Evolutionary conservation across 2,888 invertebrate species (phyloP).

Genomic region (Caradrina kadenii): DNA sequence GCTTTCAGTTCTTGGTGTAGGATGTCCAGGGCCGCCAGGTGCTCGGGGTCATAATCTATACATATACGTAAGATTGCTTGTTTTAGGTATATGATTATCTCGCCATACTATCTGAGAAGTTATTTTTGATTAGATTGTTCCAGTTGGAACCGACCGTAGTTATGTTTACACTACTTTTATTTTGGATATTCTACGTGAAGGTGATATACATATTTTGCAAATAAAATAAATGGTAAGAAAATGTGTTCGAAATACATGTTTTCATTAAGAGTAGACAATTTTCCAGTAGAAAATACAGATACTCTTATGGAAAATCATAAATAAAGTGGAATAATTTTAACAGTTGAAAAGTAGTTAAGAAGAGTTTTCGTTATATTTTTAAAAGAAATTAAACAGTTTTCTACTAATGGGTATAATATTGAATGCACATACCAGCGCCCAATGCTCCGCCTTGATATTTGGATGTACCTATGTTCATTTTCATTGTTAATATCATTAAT

Average conservation of each 20-base stretch:
- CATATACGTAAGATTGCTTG: not conserved
- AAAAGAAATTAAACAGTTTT: no score
- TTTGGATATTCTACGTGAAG: not conserved
- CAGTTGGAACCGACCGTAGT: no score
- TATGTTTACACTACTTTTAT: no score
- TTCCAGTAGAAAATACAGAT: no score
- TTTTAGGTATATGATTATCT: no score
- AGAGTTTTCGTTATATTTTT: no score
- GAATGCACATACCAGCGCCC: conserved; percentile 38
- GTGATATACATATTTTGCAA: not conserved
- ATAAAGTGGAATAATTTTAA: no score
- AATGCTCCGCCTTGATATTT: conserved; percentile 28
- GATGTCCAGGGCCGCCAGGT: conserved; percentile 70
- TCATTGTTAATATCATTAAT: not conserved
- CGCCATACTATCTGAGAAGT: no score
- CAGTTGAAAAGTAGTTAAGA: no score
- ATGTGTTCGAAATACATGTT: not conserved
- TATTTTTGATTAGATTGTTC: no score
- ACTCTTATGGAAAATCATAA: no score
- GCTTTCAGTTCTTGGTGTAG: conserved; percentile 72
- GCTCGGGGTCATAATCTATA: conserved; percentile 71
- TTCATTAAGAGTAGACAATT: no score
- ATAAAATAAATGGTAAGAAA: not conserved
- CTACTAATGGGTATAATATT: not conserved
- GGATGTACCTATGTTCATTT: conserved; percentile 14